phyloP scores from a whole-genome alignment of 2,797 vertebrate species.

The Alectoris magna region DNA sequence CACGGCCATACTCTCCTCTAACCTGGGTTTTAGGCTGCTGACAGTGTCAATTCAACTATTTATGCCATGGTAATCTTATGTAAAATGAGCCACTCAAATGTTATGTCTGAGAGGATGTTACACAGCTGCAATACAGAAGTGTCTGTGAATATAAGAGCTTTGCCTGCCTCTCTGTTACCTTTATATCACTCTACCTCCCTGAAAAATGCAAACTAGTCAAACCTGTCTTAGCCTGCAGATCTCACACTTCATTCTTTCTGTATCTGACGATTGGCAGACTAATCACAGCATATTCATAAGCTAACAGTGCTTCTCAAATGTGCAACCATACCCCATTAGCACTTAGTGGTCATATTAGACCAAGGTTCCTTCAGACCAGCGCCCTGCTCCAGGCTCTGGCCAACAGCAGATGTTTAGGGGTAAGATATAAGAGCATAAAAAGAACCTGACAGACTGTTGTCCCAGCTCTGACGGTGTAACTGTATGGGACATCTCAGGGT shows the following conservation, averaged over 20 bases:
- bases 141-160: neutral
- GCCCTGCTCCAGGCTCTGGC: neutral
- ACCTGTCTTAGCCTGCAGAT: neutral
- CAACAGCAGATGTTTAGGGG: neutral
- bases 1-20: neutral
- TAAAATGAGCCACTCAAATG: rapidly evolving
- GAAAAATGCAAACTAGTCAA: neutral
- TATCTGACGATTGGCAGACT: neutral
- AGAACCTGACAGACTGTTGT: neutral
- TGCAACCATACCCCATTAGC: neutral
- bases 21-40: constrained; percentile 12
- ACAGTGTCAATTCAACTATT: neutral
- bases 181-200: neutral
- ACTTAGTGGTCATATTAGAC: neutral
- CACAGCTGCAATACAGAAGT: neutral
- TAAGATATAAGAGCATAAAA: rapidly evolving
- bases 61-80: neutral
- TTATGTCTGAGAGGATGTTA: neutral
- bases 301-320: neutral
- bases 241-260: neutral
- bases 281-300: rapidly evolving
- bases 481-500: neutral
- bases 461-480: neutral
- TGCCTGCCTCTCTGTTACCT: neutral
- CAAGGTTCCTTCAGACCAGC: neutral